These are phyloP conservation scores for Tupaia tana DNA, from an alignment of 2,113 vertebrate genomes.

Conservation along the genomic window DNA sequence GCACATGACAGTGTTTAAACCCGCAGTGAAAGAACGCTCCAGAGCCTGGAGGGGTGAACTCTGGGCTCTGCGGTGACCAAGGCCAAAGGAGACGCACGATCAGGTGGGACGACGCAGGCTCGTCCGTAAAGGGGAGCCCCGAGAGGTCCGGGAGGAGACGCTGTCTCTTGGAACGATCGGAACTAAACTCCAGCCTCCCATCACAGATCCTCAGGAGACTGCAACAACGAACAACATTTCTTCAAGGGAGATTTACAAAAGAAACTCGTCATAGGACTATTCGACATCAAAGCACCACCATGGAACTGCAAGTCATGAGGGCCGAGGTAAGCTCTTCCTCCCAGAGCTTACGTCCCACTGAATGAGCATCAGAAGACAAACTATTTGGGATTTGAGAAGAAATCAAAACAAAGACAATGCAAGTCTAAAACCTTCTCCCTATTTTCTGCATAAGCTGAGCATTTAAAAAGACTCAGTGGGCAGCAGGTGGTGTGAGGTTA, in stretches of 20 bases:
- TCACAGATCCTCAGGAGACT: background rate
- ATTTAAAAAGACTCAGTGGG: background rate
- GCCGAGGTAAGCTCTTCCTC: background rate
- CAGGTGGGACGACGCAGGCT: accelerated
- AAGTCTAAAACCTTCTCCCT: background rate
- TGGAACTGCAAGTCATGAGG: background rate
- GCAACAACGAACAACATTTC: background rate
- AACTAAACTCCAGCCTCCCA: background rate
- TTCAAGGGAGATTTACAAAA: background rate
- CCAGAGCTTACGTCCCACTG: accelerated
- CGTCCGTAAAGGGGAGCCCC: background rate
- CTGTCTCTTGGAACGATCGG: background rate
- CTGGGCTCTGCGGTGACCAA: background rate
- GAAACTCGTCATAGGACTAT: background rate
- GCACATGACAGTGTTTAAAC: background rate
- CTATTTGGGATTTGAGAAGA: background rate
- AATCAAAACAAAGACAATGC: background rate
- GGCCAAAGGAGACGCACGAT: background rate
- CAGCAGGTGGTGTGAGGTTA: no score
- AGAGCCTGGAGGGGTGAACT: background rate
- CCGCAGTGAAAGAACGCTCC: background rate
- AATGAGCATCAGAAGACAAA: background rate
- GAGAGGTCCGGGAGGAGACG: background rate
- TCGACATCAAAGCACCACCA: background rate
- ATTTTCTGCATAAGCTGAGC: background rate